Percentiles rank a stretch among this genome's conserved stretches.
phyloP scores from a whole-genome alignment of 2,113 vertebrate genomes.

The Psittacula cyanocephala region DNA sequence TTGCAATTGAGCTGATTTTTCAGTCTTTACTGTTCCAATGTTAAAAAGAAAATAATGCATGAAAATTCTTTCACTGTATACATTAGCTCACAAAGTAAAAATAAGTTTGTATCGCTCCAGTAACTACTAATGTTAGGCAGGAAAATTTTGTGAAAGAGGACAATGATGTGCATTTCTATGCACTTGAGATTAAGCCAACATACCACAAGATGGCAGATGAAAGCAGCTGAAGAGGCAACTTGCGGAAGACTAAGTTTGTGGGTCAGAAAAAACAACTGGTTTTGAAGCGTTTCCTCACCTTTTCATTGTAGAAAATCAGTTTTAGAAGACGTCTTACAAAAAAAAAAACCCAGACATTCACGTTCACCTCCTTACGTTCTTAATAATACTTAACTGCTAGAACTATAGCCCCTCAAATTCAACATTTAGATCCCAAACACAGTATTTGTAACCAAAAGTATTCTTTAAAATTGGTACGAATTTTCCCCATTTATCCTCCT shows the following conservation, averaged over 20 bases:
- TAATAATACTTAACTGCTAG: not conserved
- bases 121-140: not conserved
- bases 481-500: not conserved
- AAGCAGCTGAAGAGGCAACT: slow-evolving; percentile 1
- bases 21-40: not conserved
- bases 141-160: not conserved
- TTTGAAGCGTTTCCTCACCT: not conserved
- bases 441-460: not conserved
- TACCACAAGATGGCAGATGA: slow-evolving; percentile 69
- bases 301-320: not conserved
- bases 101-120: not conserved
- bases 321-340: not conserved
- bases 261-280: not conserved
- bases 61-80: not conserved
- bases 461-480: not conserved
- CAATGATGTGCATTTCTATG: not conserved
- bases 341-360: not conserved
- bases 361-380: not conserved
- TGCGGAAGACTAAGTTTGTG: not conserved
- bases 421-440: not conserved
- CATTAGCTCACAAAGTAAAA: not conserved
- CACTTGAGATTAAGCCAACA: slow-evolving; percentile 46
- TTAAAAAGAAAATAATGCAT: not conserved
- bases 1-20: not conserved
- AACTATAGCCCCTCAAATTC: not conserved